Conservation (phyloP, 2,797 vertebrate species). For the Micromesistius poutassou region DNA sequence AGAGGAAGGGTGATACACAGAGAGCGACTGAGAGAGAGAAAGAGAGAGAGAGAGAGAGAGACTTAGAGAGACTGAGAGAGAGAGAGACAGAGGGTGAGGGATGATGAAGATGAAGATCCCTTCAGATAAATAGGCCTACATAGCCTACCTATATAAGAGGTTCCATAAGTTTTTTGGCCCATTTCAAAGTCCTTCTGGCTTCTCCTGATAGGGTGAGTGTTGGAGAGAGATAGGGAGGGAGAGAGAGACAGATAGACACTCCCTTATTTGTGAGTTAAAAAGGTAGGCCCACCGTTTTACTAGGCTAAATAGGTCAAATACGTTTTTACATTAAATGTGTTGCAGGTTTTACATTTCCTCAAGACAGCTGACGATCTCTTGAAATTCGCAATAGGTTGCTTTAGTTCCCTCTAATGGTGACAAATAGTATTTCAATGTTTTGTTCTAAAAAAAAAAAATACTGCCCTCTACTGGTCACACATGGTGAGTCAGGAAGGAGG, state of each 20-base stretch:
- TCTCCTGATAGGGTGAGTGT: conserved; percentile 46
- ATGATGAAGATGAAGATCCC: no score
- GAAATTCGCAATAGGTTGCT: neutral
- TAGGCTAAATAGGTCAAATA: neutral
- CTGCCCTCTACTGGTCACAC: conserved; percentile 50
- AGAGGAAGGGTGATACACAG: no score
- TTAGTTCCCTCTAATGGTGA: conserved; percentile 44
- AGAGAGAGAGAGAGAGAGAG: no score
- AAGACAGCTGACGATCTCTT: neutral
- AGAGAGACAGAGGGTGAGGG: no score
- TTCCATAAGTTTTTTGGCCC: no score
- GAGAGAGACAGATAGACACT: conserved; percentile 1
- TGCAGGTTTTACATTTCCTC: no score
- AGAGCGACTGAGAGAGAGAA: no score
- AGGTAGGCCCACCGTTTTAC: no score
- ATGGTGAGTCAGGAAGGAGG: neutral
- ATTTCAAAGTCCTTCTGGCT: neutral
- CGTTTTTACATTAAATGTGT: neutral
- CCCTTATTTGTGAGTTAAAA: neutral
- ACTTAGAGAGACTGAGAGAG: no score
- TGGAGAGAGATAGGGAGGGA: neutral
- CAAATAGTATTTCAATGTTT: conserved; percentile 22
- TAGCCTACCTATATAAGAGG: no score
- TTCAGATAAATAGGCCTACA: no score
- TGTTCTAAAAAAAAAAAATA: neutral